Evolutionary conservation across 2,113 vertebrate species (phyloP), one percentile per base, ranked within the genome.

Genomic region (Rattus rattus): DNA sequence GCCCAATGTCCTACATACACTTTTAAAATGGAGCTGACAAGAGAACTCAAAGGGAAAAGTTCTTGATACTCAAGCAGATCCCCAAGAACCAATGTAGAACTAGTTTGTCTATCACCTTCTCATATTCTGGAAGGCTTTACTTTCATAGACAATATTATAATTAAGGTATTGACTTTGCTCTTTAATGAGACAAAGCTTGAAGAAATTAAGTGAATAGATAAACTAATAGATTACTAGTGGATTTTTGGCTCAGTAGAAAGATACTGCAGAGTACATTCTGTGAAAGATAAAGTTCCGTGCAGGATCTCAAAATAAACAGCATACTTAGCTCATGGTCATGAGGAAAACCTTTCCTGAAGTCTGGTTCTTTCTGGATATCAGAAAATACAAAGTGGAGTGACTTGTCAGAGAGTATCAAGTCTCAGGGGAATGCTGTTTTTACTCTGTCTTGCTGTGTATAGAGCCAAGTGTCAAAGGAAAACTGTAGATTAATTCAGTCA

Each of bases 231-330:
- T 96, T 94, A 96, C 92, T 97, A 96, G 97, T 95, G 61, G 95
- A 24, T 17, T 28, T 89, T 6, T 6, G 75, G 28, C 13, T 96
- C 49, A n/a, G 75, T 52, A 11, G 79, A 95, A 95, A 67, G 77
- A 93, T 93, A 97, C 97, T 92, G 94, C 94, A 96, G 92, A 91
- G 4, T 91, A 19, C 5, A 43, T 97, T 98, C 49, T 93, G 81
- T 91, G 75, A 94, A 47, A 97, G 39, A 56, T 10, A 9, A 30
- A 75, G 20, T 88, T 80, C 22, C 88, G 20, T 36, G 2, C 36
- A 92, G 75, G 16, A 47, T 16, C 10, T 39, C 92, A 79, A 92
- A 36, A 67, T 67, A 67, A 67, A 67, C 30, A 12, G 16, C 79
- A 13, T 0, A 52, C 52, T 52, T 52, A 73, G 63, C 0, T 67